These are phyloP conservation scores for Thereva unica DNA, from an alignment of 2,888 invertebrate genomes.

Conservation along the genomic window DNA sequence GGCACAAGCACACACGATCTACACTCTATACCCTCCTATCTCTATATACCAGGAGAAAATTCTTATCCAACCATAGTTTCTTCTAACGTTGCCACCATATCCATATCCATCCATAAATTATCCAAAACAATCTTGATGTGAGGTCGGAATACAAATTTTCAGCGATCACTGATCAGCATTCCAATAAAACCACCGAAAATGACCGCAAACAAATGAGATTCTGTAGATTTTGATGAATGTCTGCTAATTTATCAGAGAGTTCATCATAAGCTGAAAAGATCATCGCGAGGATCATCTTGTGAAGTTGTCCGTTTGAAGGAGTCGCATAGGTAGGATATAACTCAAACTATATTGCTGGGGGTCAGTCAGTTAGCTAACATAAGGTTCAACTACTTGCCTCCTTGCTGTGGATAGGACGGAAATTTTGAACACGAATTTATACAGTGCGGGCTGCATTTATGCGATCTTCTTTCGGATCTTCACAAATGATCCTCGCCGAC, in stretches of 20 bases:
- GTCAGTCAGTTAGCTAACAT: slow-evolving; percentile 23
- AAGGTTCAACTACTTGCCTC: slow-evolving; percentile 33
- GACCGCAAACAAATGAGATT: slow-evolving; percentile 29
- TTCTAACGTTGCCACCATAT: slow-evolving; percentile 7
- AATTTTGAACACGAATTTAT: slow-evolving; percentile 26
- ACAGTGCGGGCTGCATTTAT: slow-evolving; percentile 2
- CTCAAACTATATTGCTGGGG: slow-evolving; percentile 15
- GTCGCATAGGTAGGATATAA: slow-evolving; percentile 26
- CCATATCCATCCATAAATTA: slow-evolving; percentile 31
- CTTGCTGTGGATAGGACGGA: slow-evolving; percentile 18
- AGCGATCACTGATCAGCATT: slow-evolving; percentile 20
- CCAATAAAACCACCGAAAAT: slow-evolving; percentile 27
- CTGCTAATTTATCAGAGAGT: slow-evolving; percentile 37
- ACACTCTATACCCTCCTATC: no score
- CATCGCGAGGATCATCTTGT: slow-evolving; percentile 21
- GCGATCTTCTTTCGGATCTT: no score
- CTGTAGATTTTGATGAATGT: slow-evolving; percentile 39
- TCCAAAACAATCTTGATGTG: slow-evolving; percentile 36
- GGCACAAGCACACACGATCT: slow-evolving; percentile 8
- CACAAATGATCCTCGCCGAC: slow-evolving; percentile 26
- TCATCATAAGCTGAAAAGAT: slow-evolving; percentile 32
- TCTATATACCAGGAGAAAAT: slow-evolving; percentile 27
- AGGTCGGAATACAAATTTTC: slow-evolving; percentile 31
- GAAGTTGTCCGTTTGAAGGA: slow-evolving; percentile 16
- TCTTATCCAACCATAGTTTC: slow-evolving; percentile 24